phyloP scores from a whole-genome alignment of 2,888 invertebrate genomes.

The Hedya salicella region DNA sequence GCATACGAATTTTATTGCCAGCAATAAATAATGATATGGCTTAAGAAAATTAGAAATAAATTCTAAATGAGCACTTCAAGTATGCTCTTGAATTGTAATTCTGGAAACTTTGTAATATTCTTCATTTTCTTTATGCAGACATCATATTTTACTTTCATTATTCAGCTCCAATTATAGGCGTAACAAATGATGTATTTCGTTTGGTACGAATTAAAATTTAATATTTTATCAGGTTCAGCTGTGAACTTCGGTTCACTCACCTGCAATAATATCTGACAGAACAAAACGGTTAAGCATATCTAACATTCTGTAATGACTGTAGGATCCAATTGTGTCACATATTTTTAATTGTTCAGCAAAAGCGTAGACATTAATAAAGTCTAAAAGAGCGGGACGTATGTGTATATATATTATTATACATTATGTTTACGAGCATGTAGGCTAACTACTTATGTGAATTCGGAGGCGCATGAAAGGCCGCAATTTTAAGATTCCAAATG shows the following conservation, averaged over 20 bases:
- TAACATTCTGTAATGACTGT: neutral
- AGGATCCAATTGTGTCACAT: too few relatives aligned
- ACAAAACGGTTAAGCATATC: neutral
- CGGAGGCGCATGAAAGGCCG: too few relatives aligned
- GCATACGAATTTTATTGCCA: constrained; percentile 2
- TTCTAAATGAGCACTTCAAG: constrained; percentile 5
- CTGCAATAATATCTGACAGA: neutral
- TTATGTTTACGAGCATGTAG: too few relatives aligned
- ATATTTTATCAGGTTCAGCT: constrained; percentile 11
- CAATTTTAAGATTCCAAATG: too few relatives aligned
- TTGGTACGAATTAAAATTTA: constrained; percentile 17
- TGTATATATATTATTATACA: too few relatives aligned
- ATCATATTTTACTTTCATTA: constrained; percentile 7
- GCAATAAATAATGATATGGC: constrained; percentile 6
- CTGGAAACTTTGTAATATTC: neutral
- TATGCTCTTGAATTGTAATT: constrained; percentile 2
- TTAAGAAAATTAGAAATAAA: constrained; percentile 9
- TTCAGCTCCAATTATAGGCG: constrained; percentile 6
- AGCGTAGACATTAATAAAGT: too few relatives aligned
- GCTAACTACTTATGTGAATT: too few relatives aligned
- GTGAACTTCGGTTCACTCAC: constrained; percentile 3
- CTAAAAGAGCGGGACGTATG: too few relatives aligned
- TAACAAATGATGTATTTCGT: constrained; percentile 19
- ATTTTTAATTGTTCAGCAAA: too few relatives aligned
- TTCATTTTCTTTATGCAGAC: constrained; percentile 1